Base-by-base conservation (phyloP, 2,888 invertebrate species). In the Caenorhabditis sulstoni region DNA sequence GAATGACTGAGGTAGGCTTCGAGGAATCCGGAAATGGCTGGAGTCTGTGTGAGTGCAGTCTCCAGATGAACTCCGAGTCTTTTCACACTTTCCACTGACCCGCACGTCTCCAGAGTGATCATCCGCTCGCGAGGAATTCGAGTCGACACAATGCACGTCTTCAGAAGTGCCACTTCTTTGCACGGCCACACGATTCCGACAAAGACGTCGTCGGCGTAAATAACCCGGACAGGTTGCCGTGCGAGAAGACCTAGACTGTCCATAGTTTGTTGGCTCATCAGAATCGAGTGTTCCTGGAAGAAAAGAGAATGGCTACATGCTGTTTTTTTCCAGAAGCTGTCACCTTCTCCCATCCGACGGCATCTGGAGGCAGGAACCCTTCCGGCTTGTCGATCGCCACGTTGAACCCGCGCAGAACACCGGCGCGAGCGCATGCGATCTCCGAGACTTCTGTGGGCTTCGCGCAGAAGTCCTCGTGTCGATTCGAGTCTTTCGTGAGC, bases 111-210 rank as follows among this genome's bases (percentile, higher is more conserved):
- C 47, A 79, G 8, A 7, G 49, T 65, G 41, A 67, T 44, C 64
- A 74, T 59, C 39, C 67, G 41, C 47, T 78, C 78, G 0, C 73
- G 49, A 44, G 66, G 68, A 37, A 79, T 50, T 50, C 61, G 35
- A 0, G n/a, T 11, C 1, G 67, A 66, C 3, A 80, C 65, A 1
- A 61, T 45, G 39, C 59, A 66, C 2, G 58, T 18, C 64, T 74
- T 71, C 14, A 76, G 66, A 39, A 64, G 64, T 1, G 73, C 41
- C 9, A 87, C 86, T 71, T 88, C 87, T 62, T 82, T 80, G 52
- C 84, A 85, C 3, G 88, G 87, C 88, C 86, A 89, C n/a, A 85
- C 61, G 16, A 81, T 64, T 57, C 82, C 84, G 37, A 87, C 68
- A 49, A 80, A 57, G 4, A 62, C 47, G 12, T 53, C 58, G 29